Percentiles rank a stretch among this genome's conserved stretches.
phyloP scores from a whole-genome alignment of 1,140 invertebrate species.

The Sycophaga agraensis region DNA sequence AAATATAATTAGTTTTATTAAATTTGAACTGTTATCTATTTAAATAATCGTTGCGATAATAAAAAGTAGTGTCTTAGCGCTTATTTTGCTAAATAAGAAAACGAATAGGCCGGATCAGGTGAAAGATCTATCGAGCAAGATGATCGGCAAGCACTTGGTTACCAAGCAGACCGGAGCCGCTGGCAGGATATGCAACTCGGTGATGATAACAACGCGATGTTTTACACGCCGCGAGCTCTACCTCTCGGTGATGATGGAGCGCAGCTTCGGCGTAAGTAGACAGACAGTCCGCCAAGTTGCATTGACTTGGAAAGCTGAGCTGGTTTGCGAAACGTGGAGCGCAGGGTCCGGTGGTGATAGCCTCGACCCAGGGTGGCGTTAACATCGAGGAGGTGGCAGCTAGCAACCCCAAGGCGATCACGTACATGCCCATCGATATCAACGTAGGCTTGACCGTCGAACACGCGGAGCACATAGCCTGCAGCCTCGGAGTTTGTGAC shows the following conservation, averaged over 20 bases:
- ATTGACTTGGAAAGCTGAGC: no score
- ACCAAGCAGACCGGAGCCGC: conserved; percentile 95
- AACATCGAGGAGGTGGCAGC: conserved; percentile 97
- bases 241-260: conserved; percentile 95
- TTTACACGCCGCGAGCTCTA: conserved; percentile 95
- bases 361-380: conserved; percentile 92
- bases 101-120: conserved; percentile 72
- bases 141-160: conserved; percentile 88
- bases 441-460: conserved; percentile 75
- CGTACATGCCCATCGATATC: conserved; percentile 90
- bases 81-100: not conserved
- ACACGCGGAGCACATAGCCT: conserved; percentile 72
- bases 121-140: conserved; percentile 78
- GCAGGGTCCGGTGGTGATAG: conserved; percentile 89
- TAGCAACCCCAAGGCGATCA: conserved; percentile 87
- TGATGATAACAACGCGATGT: conserved; percentile 93
- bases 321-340: no score
- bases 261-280: conserved; percentile 69
- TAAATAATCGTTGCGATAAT: not conserved
- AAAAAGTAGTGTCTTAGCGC: not conserved
- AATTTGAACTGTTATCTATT: no score
- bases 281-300: no score
- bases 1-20: no score
- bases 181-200: conserved; percentile 89
- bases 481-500: conserved; percentile 79